Evolutionary conservation across 2,113 vertebrate genomes (phyloP), one percentile per base, ranked within the genome.

Genomic region (Amphiprion percula): DNA sequence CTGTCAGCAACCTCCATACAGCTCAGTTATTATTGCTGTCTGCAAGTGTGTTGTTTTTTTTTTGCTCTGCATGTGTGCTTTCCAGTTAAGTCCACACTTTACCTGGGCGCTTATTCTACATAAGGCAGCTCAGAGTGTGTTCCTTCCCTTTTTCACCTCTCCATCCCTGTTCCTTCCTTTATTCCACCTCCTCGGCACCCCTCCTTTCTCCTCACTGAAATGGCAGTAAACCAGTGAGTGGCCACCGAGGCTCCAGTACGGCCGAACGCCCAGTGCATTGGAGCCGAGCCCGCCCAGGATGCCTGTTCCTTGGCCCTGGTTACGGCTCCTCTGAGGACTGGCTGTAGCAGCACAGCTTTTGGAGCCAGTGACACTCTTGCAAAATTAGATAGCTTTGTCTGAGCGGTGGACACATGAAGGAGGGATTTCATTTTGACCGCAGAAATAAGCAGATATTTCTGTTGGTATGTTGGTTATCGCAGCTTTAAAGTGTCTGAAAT

Each of bases 251-350:
- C 82, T 90, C 80, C 80, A 74, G 81, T 46, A 26, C 30, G 56
- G 88, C 88, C 2, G 30, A 54, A 62, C 41, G 85, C 89, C 91
- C 88, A 82, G 88, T 33, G 65, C 74, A 37, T 84, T 90, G 87
- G 85, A 89, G 80, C 50, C 21, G 10, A 61, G 73, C 83, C 88
- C 54, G 59, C 78, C 80, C 88, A 62, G 80, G 80, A 82, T 66
- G 73, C 87, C 79, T 88, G 80, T 74, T 80, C 71, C 64, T 83
- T 82, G 84, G 82, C 82, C 74, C 28, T 56, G 77, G 75, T 68
- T 67, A 30, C 23, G 9, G 80, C 69, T 83, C 81, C 84, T 83
- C 39, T 75, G 81, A 90, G 85, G 66, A 68, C 74, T 49, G 86
- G 79, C 77, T 83, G 75, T 16, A 79, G 59, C 14, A 21, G 72